Conservation (phyloP, 2,797 vertebrate genomes). For the Ciconia nigra region DNA sequence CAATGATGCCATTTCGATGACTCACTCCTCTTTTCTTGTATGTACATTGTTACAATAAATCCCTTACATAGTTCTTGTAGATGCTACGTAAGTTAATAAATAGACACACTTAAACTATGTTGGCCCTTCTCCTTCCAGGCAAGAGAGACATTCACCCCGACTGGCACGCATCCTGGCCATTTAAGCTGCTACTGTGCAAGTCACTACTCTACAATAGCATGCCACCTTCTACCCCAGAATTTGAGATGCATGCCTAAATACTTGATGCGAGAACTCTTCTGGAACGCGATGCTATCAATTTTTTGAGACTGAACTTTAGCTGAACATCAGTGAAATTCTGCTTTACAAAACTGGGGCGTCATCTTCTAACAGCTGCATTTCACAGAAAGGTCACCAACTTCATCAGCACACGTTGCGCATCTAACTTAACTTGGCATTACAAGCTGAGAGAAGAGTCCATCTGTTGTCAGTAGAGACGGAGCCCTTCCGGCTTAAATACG, state of each 20-base stretch:
- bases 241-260: neutral
- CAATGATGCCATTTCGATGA: neutral
- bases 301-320: neutral
- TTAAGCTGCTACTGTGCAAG: neutral
- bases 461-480: neutral
- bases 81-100: neutral
- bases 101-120: neutral
- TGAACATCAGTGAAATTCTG: neutral
- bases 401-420: neutral
- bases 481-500: neutral
- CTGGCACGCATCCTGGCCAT: neutral
- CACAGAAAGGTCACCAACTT: conserved; percentile 24
- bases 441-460: neutral
- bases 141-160: neutral
- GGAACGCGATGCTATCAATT: accelerated
- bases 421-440: neutral
- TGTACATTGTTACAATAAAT: neutral
- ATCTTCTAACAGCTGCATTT: neutral
- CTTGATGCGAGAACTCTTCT: neutral
- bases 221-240: neutral
- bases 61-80: neutral
- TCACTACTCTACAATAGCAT: neutral
- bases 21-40: neutral
- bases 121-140: neutral
- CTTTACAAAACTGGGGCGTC: neutral